Conservation (phyloP, 2,113 vertebrate species). For the Haemorhous mexicanus region DNA sequence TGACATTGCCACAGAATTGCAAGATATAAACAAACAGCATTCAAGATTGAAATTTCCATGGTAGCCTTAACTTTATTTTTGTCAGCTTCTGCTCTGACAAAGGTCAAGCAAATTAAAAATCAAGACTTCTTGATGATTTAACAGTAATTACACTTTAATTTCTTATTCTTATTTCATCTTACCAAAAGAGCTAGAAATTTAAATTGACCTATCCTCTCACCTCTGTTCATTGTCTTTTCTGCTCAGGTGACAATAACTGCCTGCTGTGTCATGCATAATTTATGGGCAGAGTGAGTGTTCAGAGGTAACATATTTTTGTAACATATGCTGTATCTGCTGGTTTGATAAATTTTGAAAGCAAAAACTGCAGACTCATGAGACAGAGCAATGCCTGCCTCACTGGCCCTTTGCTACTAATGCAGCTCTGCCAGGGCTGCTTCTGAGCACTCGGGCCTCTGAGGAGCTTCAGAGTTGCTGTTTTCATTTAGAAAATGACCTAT, state of each 20-base stretch:
- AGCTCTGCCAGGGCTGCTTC: neutral
- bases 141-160: neutral
- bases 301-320: neutral
- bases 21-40: neutral
- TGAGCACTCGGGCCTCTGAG: neutral
- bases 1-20: neutral
- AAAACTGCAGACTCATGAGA: neutral
- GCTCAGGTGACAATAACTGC: neutral
- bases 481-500: neutral
- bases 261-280: neutral
- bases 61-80: neutral
- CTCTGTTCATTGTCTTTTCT: neutral
- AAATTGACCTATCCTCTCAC: neutral
- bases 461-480: neutral
- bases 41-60: neutral
- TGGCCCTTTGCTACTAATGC: neutral
- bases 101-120: neutral
- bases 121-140: neutral
- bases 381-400: neutral
- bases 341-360: neutral
- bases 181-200: neutral
- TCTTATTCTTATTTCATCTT: neutral
- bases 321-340: neutral
- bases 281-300: neutral
- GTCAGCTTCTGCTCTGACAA: rapidly evolving